Percentiles rank a stretch among this genome's conserved stretches.
Conservation (phyloP, 2,113 vertebrate genomes). For the Labrus mixtus region DNA sequence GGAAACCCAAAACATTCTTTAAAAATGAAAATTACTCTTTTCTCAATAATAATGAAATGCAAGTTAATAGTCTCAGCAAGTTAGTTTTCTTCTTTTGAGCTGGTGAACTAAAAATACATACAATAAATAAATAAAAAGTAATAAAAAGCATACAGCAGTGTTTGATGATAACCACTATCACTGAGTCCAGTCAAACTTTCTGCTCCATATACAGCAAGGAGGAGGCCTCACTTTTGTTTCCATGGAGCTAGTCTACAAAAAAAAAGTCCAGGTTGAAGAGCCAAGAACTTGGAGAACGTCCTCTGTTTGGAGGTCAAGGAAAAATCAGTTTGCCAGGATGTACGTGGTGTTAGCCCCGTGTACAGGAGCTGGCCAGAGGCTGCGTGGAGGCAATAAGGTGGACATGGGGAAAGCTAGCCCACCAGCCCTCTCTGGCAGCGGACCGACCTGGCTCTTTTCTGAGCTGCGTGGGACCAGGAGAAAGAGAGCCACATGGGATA, state of each 20-base stretch:
- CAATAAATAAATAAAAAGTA: no score
- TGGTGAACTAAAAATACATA: no score
- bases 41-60: no score
- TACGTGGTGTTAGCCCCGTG: slow-evolving; percentile 44
- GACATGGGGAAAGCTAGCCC: slow-evolving; percentile 56
- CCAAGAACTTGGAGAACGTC: slow-evolving; percentile 72
- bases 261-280: slow-evolving; percentile 30
- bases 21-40: no score
- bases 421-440: slow-evolving; percentile 70
- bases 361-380: slow-evolving; percentile 67
- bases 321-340: slow-evolving; percentile 78
- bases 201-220: background rate
- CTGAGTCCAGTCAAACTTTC: background rate
- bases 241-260: slow-evolving; percentile 4
- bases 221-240: slow-evolving; percentile 25
- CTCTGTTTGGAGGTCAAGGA: slow-evolving; percentile 82
- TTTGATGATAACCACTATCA: no score
- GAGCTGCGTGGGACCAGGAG: slow-evolving; percentile 53
- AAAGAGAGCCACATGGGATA: slow-evolving; percentile 54
- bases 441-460: slow-evolving; percentile 67
- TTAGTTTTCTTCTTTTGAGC: no score
- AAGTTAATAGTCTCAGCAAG: no score
- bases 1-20: no score
- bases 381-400: slow-evolving; percentile 67
- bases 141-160: background rate